phyloP scores from a whole-genome alignment of 1,140 invertebrate species.

The Drosophila micromelanica region DNA sequence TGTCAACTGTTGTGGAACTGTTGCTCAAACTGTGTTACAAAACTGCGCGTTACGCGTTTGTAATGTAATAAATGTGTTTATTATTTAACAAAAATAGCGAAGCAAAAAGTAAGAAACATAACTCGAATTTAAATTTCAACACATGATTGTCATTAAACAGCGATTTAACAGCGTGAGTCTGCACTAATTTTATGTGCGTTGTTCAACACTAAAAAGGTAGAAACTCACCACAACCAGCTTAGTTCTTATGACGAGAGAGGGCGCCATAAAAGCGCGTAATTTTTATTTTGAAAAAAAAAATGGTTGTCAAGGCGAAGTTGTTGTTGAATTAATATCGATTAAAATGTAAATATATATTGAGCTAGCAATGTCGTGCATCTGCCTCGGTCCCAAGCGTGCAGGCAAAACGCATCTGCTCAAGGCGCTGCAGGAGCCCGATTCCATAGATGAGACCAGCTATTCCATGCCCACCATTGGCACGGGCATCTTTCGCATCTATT shows the following conservation, averaged over 20 bases:
- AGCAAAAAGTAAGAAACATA: not conserved
- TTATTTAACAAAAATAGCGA: too few relatives aligned
- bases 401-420: conserved; percentile 93
- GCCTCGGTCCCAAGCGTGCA: conserved; percentile 90
- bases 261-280: not conserved
- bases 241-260: not conserved
- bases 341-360: not conserved
- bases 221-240: not conserved
- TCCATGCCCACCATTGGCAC: conserved; percentile 92
- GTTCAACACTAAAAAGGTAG: not conserved
- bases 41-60: too few relatives aligned
- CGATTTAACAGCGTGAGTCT: not conserved
- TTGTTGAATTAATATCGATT: conserved; percentile 56
- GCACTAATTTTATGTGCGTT: not conserved
- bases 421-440: conserved; percentile 88
- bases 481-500: conserved; percentile 88
- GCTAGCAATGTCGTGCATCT: conserved; percentile 86
- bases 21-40: not conserved
- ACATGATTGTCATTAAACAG: not conserved
- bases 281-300: too few relatives aligned
- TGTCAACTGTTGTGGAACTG: not conserved
- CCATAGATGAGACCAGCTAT: conserved; percentile 89
- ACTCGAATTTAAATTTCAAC: not conserved
- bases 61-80: too few relatives aligned
- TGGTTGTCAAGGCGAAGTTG: conserved; percentile 33